Conservation (phyloP, 2,888 invertebrate species). For the Papilio elwesi region DNA sequence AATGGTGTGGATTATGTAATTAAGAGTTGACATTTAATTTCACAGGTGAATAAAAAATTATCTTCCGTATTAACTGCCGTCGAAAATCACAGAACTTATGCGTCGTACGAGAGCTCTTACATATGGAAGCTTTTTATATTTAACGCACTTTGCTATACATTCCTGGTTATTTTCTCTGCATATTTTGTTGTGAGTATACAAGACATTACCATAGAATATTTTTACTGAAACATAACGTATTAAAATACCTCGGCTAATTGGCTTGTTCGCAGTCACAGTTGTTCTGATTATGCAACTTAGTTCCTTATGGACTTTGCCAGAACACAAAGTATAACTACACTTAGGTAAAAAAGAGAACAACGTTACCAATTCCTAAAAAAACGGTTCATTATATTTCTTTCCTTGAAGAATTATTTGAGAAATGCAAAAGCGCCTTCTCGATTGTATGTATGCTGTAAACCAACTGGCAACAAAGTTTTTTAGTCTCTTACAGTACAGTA, state of each 20-base stretch:
- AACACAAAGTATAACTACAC: background rate
- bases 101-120: slow-evolving; percentile 12
- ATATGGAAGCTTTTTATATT: slow-evolving; percentile 26
- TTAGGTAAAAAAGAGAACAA: background rate
- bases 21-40: background rate
- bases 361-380: too few relatives aligned
- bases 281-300: background rate
- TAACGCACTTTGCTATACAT: slow-evolving; percentile 20
- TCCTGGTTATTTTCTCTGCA: slow-evolving; percentile 12
- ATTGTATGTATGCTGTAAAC: too few relatives aligned
- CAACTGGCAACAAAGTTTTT: too few relatives aligned
- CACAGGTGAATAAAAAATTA: slow-evolving; percentile 22
- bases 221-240: background rate
- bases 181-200: slow-evolving; percentile 20
- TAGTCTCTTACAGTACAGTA: too few relatives aligned
- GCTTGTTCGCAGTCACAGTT: too few relatives aligned
- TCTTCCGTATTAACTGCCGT: background rate
- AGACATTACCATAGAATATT: too few relatives aligned
- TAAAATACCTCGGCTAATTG: background rate
- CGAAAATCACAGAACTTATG: slow-evolving; percentile 29
- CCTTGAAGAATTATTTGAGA: too few relatives aligned
- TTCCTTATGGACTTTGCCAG: background rate
- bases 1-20: too few relatives aligned
- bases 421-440: too few relatives aligned
- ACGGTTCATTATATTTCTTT: too few relatives aligned